These are phyloP conservation scores for Saturnia japonica DNA, from an alignment of 2,888 invertebrate species.

Conservation along the genomic window DNA sequence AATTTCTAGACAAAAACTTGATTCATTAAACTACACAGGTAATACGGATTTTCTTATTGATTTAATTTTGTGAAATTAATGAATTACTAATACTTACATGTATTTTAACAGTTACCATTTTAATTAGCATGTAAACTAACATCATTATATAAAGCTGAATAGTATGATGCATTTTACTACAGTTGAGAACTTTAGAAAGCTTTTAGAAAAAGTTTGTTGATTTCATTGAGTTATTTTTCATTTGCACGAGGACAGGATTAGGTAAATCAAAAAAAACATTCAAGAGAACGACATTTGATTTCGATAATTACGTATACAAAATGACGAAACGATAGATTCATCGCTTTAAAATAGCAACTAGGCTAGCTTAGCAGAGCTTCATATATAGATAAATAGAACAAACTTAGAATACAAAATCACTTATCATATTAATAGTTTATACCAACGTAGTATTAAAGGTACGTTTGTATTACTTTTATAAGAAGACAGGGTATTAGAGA, in stretches of 20 bases:
- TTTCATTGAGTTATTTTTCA: slow-evolving; percentile 37
- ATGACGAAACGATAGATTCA: slow-evolving; percentile 34
- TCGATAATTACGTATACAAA: slow-evolving; percentile 38
- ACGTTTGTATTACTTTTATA: not conserved
- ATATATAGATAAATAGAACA: slow-evolving; percentile 33
- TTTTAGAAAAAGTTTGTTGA: slow-evolving; percentile 54
- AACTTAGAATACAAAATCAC: slow-evolving; percentile 5
- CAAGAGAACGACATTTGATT: slow-evolving; percentile 52
- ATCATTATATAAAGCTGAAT: slow-evolving; percentile 46
- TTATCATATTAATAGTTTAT: not conserved
- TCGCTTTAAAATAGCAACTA: slow-evolving; percentile 42
- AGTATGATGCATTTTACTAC: slow-evolving; percentile 63
- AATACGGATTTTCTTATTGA: slow-evolving; percentile 12
- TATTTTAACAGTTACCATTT: slow-evolving; percentile 27
- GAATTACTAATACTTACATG: not conserved
- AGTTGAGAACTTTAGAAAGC: slow-evolving; percentile 57
- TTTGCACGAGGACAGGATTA: slow-evolving; percentile 47
- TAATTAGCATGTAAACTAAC: slow-evolving; percentile 57
- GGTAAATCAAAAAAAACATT: slow-evolving; percentile 40
- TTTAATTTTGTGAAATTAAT: not conserved
- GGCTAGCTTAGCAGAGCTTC: slow-evolving; percentile 46
- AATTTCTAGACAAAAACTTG: slow-evolving; percentile 34
- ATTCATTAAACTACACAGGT: slow-evolving; percentile 25
- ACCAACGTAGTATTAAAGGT: not conserved
- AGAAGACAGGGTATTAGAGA: not conserved